Conservation (phyloP, 1,140 invertebrate species). For the Daktulosphaira vitifoliae region DNA sequence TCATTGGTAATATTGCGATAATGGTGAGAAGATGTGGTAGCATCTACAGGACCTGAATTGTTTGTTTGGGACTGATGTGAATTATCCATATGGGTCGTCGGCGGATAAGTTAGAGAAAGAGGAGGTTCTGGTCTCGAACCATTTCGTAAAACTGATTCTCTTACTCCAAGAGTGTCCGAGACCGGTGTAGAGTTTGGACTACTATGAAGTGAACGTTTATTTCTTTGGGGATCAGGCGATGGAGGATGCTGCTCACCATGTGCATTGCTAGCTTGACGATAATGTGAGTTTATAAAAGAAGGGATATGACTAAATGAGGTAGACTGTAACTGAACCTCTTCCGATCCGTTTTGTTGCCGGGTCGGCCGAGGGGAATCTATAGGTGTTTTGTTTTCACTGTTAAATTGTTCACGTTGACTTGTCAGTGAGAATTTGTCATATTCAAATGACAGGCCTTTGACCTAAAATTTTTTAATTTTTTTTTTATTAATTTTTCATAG, state of each 20-base stretch:
- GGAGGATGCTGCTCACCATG: conserved; percentile 6
- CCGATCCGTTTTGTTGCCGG: conserved; percentile 26
- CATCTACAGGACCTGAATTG: conserved; percentile 11
- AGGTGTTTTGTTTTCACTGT: conserved; percentile 10
- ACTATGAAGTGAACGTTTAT: conserved; percentile 46
- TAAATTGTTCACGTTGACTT: conserved; percentile 12
- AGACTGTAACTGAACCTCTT: not conserved
- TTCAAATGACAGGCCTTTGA: conserved; percentile 69
- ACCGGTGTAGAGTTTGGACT: not conserved
- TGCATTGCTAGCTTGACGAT: conserved; percentile 6
- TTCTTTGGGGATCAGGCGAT: conserved; percentile 41
- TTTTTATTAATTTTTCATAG: too few species aligned
- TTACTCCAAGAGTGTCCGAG: conserved; percentile 37
- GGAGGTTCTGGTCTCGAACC: conserved; percentile 43
- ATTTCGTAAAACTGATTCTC: conserved; percentile 58
- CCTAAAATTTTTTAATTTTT: too few species aligned
- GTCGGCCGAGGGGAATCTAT: not conserved
- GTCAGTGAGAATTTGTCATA: conserved; percentile 62
- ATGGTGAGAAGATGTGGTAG: conserved; percentile 5
- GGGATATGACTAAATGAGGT: conserved; percentile 7
- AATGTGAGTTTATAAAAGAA: conserved; percentile 11
- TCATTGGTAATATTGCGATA: conserved; percentile 17
- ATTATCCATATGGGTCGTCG: conserved; percentile 29
- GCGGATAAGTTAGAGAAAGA: conserved; percentile 29
- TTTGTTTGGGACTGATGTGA: conserved; percentile 20